These are phyloP conservation scores for Nasonovia ribisnigri DNA, from an alignment of 2,888 invertebrate species.

Conservation along the genomic window DNA sequence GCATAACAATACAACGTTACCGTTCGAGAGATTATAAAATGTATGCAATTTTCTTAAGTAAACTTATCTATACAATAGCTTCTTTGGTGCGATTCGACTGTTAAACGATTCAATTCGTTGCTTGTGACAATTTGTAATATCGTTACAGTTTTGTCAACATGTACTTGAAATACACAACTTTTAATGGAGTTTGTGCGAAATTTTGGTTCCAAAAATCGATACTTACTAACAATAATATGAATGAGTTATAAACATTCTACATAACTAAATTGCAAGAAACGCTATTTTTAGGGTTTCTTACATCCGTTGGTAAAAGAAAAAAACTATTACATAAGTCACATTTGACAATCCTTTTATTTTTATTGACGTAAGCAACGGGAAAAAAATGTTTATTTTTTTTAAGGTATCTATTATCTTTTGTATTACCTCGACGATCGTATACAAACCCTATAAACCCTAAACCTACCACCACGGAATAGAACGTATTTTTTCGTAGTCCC, in stretches of 20 bases:
- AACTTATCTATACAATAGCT: neutral
- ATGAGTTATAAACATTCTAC: neutral
- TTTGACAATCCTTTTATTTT: constrained; percentile 4
- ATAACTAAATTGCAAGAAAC: neutral
- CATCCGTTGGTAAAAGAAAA: neutral
- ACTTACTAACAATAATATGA: neutral
- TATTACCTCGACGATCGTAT: neutral
- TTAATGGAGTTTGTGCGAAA: neutral
- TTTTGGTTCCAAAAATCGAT: constrained; percentile 19
- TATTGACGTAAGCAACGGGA: neutral
- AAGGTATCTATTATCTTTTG: constrained; percentile 5
- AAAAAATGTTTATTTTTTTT: constrained; percentile 8
- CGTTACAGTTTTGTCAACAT: neutral
- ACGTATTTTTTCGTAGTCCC: neutral
- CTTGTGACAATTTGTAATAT: neutral
- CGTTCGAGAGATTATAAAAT: neutral
- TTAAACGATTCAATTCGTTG: neutral
- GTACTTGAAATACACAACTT: neutral
- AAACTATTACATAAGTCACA: neutral
- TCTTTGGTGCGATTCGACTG: neutral
- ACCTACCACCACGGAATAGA: neutral
- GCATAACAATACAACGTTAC: neutral
- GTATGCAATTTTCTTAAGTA: neutral
- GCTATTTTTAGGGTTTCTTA: constrained; percentile 26
- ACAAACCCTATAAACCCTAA: neutral